A percentile compares a stretch with the other conserved stretches of the same genome.
These are phyloP conservation scores for Drosophila anceps DNA, from an alignment of 2,888 invertebrate genomes.

Conservation along the genomic window DNA sequence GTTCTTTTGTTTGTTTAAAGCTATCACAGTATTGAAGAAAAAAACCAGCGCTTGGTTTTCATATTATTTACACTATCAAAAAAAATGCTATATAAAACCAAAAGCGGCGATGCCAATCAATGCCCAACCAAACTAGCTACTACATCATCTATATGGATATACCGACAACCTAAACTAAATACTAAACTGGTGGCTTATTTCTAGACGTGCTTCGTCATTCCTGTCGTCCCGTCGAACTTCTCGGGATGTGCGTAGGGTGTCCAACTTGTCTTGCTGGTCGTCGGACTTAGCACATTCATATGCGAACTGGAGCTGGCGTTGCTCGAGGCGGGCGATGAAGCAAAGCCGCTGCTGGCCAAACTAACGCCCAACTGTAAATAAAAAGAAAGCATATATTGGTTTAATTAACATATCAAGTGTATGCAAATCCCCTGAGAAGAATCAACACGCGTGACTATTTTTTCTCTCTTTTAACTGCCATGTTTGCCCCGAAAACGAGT, in stretches of 20 bases:
- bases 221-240: slow-evolving; percentile 27
- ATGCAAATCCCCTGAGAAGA: slow-evolving; percentile 32
- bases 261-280: slow-evolving; percentile 45
- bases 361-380: slow-evolving; percentile 67
- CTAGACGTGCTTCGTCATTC: slow-evolving; percentile 38
- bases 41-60: slow-evolving; percentile 46
- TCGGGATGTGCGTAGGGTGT: slow-evolving; percentile 43
- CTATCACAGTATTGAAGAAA: slow-evolving; percentile 63
- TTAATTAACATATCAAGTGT: slow-evolving; percentile 46
- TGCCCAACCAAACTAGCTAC: slow-evolving; percentile 53
- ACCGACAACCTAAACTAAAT: slow-evolving; percentile 61
- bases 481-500: slow-evolving; percentile 44
- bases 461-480: background rate
- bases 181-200: slow-evolving; percentile 26
- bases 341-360: slow-evolving; percentile 70
- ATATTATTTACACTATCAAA: slow-evolving; percentile 44
- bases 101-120: slow-evolving; percentile 50
- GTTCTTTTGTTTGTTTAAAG: slow-evolving; percentile 48
- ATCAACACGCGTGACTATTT: slow-evolving; percentile 26
- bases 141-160: slow-evolving; percentile 30
- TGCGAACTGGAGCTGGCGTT: slow-evolving; percentile 35
- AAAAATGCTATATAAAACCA: slow-evolving; percentile 57
- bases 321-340: slow-evolving; percentile 49
- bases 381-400: slow-evolving; percentile 31
- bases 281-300: slow-evolving; percentile 25